These are phyloP conservation scores for Tetranychus piercei DNA, from an alignment of 2,888 invertebrate genomes.

Conservation along the genomic window DNA sequence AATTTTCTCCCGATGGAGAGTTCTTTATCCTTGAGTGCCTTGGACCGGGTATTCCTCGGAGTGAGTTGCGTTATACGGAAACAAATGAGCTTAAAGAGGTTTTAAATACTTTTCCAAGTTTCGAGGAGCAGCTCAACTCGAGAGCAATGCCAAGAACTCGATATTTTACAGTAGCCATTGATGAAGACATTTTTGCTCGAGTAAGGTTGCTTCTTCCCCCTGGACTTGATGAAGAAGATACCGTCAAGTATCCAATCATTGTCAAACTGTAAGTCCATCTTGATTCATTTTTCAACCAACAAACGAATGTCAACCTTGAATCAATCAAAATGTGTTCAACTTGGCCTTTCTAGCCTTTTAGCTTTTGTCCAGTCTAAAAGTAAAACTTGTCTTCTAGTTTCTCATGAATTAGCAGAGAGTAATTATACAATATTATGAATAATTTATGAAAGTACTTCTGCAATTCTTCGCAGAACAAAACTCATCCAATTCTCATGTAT, in stretches of 20 bases:
- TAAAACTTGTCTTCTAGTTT: too few species aligned
- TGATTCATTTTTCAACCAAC: background rate
- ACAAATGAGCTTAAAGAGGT: conserved; percentile 43
- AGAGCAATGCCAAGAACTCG: conserved; percentile 70
- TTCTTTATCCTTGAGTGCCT: conserved; percentile 74
- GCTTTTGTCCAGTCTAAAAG: too few species aligned
- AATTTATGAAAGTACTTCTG: too few species aligned
- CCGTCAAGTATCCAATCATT: conserved; percentile 71
- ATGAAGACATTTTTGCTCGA: conserved; percentile 43
- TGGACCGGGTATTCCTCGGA: conserved; percentile 70
- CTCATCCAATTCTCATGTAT: too few species aligned
- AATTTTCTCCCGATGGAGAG: conserved; percentile 44
- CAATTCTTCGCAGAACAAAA: too few species aligned
- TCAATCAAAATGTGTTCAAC: too few species aligned
- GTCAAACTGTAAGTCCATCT: conserved; percentile 58
- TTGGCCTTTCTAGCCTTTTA: too few species aligned
- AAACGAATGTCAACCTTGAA: background rate
- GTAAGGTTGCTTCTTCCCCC: conserved; percentile 72
- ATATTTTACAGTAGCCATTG: conserved; percentile 70
- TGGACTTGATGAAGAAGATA: conserved; percentile 62
- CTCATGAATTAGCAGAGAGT: too few species aligned
- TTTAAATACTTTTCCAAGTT: conserved; percentile 58
- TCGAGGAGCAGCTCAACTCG: conserved; percentile 48
- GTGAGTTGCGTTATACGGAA: conserved; percentile 39
- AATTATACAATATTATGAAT: too few species aligned